Base-by-base conservation (phyloP, 2,888 invertebrate genomes). In the Pachymerium ferrugineum region DNA sequence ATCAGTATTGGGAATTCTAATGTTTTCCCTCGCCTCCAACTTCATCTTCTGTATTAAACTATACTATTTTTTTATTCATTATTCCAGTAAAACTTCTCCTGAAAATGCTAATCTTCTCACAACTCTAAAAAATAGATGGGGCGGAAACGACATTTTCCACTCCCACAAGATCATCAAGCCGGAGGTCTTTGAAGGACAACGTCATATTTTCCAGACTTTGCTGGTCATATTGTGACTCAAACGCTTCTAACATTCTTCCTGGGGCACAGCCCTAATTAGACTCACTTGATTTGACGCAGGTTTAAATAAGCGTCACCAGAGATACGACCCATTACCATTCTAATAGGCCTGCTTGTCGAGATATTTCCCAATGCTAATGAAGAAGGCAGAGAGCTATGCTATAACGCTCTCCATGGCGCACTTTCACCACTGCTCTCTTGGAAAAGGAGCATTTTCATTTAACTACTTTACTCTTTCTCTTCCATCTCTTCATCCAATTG, bases 1-100 rank as follows among this genome's bases (percentile, higher is more conserved):
- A 54, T 54, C 22, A 54, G 54, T 54, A 54, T 54, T 54, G 54
- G 54, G 54, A 54, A 54, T 54, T 54, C 54, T 25, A 54, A 54
- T 54, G 54, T 54, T n/a, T n/a, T 54, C 22, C 19, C 47, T 14
- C n/a, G 6, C 8, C 47, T 8, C 22, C 47, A 47, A 16, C 47
- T 16, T 16, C n/a, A 54, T 54, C 54, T 28, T 25, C 22, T 54
- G n/a, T 47, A 47, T 47, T 16, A 22, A n/a, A 47, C 22, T 47
- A 47, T 19, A 47, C 22, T 54, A 10, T 54, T 54, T 54, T 25
- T 25, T 25, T 14, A 54, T 54, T 54, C 54, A 54, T 16, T 22
- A 47, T 16, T 14, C 16, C n/a, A 47, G 19, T 1, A 16, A 54
- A 54, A 54, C 19, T 3, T 3, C 25, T 54, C 28, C 10, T 25